Percentiles rank a stretch among this genome's conserved stretches.
These are phyloP conservation scores for Trissolcus brochymenae DNA, from an alignment of 2,888 invertebrate species.

Conservation along the genomic window DNA sequence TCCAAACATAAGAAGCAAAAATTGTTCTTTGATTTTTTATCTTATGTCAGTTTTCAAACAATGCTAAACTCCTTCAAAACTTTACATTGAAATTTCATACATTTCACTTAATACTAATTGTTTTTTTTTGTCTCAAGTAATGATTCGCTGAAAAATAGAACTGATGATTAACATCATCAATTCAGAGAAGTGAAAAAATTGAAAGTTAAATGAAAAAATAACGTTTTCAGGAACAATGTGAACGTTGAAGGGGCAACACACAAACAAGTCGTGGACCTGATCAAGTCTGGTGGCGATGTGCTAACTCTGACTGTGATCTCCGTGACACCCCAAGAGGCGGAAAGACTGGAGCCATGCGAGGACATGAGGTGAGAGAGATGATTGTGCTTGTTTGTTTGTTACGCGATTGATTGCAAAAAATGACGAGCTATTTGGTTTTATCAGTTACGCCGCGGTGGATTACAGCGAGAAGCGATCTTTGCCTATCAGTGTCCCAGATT, in stretches of 20 bases:
- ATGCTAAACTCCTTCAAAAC: too few species aligned
- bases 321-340: constrained; percentile 90
- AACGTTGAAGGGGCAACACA: constrained; percentile 99
- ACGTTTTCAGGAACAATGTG: constrained; percentile 89
- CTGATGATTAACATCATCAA: background rate
- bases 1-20: too few species aligned
- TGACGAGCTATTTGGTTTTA: constrained; percentile 28
- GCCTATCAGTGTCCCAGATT: constrained; percentile 95
- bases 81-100: too few species aligned
- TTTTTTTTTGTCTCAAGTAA: background rate
- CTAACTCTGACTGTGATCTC: constrained; percentile 97
- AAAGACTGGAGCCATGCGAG: constrained; percentile 76
- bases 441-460: constrained; percentile 86
- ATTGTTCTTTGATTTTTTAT: too few species aligned
- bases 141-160: background rate
- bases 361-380: constrained; percentile 68
- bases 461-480: constrained; percentile 95
- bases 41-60: too few species aligned
- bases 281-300: constrained; percentile 98
- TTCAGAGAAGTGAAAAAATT: background rate
- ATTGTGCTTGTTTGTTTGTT: background rate
- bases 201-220: background rate
- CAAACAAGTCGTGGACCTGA: constrained; percentile 99
- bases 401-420: background rate
- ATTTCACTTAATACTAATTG: too few species aligned